Base-by-base conservation (phyloP, 2,888 invertebrate genomes). In the Sminthurinus aureus region DNA sequence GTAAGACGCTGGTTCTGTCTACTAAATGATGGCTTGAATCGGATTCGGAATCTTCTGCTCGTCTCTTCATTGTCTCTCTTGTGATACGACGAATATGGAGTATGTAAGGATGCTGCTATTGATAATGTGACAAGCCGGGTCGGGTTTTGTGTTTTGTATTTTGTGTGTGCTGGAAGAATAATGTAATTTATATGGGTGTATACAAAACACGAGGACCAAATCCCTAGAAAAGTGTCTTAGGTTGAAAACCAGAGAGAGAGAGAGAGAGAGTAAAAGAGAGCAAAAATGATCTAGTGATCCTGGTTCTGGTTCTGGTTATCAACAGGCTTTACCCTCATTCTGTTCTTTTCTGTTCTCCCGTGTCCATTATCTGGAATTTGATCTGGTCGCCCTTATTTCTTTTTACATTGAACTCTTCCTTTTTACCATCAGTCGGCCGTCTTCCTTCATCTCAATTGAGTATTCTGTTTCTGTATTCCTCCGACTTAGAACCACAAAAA, bases 361-460 rank as follows among this genome's bases (percentile, higher is more conserved):
- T 82, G 71, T 83, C 81, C 81, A 69, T 76, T 83, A 74, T 78
- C 82, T 82, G 79, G 79, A 82, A 82, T 76, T 22, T 52, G 82
- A 82, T 82, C 67, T 77, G 76, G 77, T 64, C 20, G 74, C 66
- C 74, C 74, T 74, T 51, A 24, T 22, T 51, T 64, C 58, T 58
- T 77, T 77, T 52, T 78, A 78, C 78, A 78, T 66, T 24, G 64
- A 78, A 26, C 66, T 26, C 51, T 66, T 22, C 26, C 38, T 64
- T 18, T 22, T 67, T 24, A 22, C 50, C 58, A 9, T 64, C 52
- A 51, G 51, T 76, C 20, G 15, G 51, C 51, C 18, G 6, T 69
- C 69, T 22, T n/a, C 20, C 69, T 75, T 75, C 78, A 22, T 51
- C 51, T 71, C 24, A 24, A 20, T n/a, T 20, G 64, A 64, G n/a